Evolutionary conservation across 1,140 invertebrate genomes (phyloP).

Genomic region (Sycophaga agraensis): DNA sequence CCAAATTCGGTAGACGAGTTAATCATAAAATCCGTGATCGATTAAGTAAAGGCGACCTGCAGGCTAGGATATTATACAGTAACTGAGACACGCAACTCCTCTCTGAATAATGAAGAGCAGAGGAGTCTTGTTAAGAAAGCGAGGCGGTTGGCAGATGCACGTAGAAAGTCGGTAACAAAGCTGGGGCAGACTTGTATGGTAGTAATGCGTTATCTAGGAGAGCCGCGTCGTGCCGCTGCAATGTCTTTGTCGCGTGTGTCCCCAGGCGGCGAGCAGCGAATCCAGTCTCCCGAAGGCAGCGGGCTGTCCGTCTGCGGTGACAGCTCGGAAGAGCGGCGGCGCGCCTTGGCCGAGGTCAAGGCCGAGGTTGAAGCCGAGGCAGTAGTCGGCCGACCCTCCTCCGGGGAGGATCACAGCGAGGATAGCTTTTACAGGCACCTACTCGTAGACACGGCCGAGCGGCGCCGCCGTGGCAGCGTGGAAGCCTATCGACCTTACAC

Average conservation of each 20-base stretch:
- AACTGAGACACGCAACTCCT: no score
- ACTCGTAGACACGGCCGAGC: slow-evolving; percentile 16
- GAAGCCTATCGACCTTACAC: slow-evolving; percentile 34
- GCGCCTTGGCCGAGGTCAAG: slow-evolving; percentile 6
- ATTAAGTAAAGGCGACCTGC: no score
- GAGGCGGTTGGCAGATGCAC: no score
- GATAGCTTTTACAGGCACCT: slow-evolving; percentile 44
- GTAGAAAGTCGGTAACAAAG: no score
- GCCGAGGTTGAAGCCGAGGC: slow-evolving; percentile 6
- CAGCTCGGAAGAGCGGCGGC: slow-evolving; percentile 35
- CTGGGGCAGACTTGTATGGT: no score
- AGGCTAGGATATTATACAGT: no score
- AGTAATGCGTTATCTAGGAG: no score
- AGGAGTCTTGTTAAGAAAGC: no score
- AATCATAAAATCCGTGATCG: no score
- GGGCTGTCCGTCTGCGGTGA: slow-evolving; percentile 47
- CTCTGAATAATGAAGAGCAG: no score
- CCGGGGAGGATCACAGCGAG: slow-evolving; percentile 44
- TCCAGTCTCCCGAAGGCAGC: slow-evolving; percentile 37
- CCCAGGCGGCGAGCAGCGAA: slow-evolving; percentile 31
- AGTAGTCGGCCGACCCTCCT: slow-evolving; percentile 24
- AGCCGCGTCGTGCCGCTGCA: no score
- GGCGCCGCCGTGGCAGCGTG: neutral
- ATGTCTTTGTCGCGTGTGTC: neutral
- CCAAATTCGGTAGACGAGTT: no score